Evolutionary conservation across 2,113 vertebrate species (phyloP).

Genomic region (Psilopogon haemacephalus): DNA sequence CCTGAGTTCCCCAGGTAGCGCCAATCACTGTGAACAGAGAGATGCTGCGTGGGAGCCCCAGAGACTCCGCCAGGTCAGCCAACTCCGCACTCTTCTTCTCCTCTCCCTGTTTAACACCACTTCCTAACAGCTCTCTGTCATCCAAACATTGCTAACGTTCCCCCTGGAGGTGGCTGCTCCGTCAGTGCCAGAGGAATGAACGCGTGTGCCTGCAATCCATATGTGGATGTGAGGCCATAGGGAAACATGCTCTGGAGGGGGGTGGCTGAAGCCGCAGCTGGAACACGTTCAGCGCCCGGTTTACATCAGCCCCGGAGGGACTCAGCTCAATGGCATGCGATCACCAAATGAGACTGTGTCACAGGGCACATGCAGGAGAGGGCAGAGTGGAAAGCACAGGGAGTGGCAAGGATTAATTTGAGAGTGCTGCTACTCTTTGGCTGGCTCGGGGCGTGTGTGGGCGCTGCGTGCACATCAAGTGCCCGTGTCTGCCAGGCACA

Average conservation of each 20-base stretch:
- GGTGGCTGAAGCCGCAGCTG: neutral
- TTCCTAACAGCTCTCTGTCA: neutral
- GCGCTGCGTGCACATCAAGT: neutral
- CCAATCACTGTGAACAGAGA: neutral
- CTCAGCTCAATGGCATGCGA: constrained; percentile 24
- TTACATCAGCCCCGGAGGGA: neutral
- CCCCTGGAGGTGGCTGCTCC: neutral
- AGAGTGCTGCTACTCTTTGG: neutral
- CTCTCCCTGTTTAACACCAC: accelerated
- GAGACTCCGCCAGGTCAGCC: neutral
- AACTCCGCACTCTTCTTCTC: accelerated
- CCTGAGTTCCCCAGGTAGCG: neutral
- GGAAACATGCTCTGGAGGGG: accelerated
- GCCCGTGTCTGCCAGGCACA: neutral
- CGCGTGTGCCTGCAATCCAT: neutral
- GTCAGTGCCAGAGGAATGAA: neutral
- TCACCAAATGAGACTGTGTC: constrained; percentile 18
- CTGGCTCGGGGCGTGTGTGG: neutral
- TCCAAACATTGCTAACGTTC: neutral
- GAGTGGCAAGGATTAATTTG: neutral
- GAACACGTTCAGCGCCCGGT: neutral
- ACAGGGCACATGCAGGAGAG: neutral
- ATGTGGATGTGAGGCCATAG: neutral
- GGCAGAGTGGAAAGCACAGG: neutral
- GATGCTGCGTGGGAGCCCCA: neutral